Base-by-base conservation (phyloP, 35 echinoderm and acorn worm genomes). In the Lytechinus variegatus region DNA sequence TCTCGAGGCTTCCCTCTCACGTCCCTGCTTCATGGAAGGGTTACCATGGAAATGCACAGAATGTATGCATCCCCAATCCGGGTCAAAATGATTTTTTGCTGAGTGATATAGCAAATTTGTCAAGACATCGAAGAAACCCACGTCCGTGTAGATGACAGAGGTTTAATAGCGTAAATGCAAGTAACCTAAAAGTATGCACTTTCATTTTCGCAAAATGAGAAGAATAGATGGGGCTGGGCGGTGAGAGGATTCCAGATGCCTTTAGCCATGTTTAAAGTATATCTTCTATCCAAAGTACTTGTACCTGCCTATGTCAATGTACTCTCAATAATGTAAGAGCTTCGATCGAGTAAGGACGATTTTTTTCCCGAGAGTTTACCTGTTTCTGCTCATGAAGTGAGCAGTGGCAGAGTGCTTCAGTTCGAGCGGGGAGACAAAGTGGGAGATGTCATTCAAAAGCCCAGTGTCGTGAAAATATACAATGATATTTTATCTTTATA, bases 181-280 rank as follows among this genome's bases (percentile, higher is more conserved):
- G 66, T 79, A 79, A 79, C 66, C 66, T 24, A 24, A 79, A 79
- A 79, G 66, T 79, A 79, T 79, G 66, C 66, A 79, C 66, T 79
- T 79, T 79, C 66, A 79, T 79, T 79, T 79, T 9, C 9, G 10
- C 14, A 79, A 79, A 79, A 79, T 79, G 66, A 79, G 66, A 79
- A 79, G 66, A 79, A 79, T 79, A 79, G 66, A 79, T 79, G 66
- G 14, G 66, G 19, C 16, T 79, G 5, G 66, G 21, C 66, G 66
- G 19, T 79, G 66, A 79, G 21, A 24, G 66, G 66, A 19, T 79
- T 44, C 66, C n/a, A 24, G n/a, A 79, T 24, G 66, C 66, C 66
- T 79, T 24, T 79, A 79, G 66, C 66, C 12, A 79, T 79, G 66
- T 79, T 79, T 24, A 79, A 79, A 79, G 66, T 19, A 79, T 79